These are phyloP conservation scores for Cataglyphis livida DNA, from an alignment of 2,888 invertebrate species.

Conservation along the genomic window DNA sequence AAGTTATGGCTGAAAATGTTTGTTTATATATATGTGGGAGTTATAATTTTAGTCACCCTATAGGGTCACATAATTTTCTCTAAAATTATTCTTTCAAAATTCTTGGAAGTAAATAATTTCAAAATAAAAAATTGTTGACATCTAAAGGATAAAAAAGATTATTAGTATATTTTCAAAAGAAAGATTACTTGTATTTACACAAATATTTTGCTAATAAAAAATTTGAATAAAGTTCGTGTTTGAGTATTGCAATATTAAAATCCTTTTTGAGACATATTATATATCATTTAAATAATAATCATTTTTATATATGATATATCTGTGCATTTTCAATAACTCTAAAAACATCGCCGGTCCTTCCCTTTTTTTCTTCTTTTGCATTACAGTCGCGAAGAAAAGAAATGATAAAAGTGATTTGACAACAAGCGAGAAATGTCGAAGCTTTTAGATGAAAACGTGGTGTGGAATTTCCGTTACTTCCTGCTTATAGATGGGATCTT, in stretches of 20 bases:
- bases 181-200: neutral
- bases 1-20: neutral
- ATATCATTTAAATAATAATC: neutral
- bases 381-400: neutral
- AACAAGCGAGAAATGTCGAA: constrained; percentile 27
- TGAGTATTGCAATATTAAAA: neutral
- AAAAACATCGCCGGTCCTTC: neutral
- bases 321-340: neutral
- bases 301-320: too few species aligned
- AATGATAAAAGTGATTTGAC: constrained; percentile 10
- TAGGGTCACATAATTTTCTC: neutral
- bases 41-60: neutral
- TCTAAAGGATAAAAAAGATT: neutral
- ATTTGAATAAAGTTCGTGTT: neutral
- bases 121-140: neutral
- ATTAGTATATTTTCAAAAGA: neutral
- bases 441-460: constrained; percentile 67
- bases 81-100: neutral
- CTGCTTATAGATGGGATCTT: constrained; percentile 65
- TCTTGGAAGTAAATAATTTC: neutral
- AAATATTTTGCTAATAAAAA: neutral
- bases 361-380: neutral
- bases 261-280: neutral
- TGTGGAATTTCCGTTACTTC: constrained; percentile 80
- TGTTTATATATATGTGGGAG: neutral